Evolutionary conservation across 1,140 invertebrate genomes (phyloP).

Genomic region (Triops cancriformis): DNA sequence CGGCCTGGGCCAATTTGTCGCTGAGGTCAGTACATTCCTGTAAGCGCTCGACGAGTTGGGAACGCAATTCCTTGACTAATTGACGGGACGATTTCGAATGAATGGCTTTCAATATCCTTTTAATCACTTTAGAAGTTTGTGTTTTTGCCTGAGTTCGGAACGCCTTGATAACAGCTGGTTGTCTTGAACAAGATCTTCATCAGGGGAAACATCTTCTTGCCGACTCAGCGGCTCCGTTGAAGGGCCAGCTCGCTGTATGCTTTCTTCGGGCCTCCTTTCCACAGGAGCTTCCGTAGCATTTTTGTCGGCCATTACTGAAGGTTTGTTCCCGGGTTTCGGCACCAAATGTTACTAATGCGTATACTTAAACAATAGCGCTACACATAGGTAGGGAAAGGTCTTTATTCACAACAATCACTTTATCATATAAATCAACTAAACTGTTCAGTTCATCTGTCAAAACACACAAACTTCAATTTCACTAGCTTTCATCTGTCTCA

Average conservation of each 20-base stretch:
- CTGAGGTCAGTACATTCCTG: not conserved
- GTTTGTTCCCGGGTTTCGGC: not conserved
- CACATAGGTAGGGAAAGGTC: no score
- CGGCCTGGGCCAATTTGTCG: not conserved
- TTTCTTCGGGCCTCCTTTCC: not conserved
- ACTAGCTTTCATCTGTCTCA: no score
- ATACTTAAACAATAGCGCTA: no score
- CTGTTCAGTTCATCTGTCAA: no score
- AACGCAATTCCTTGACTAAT: not conserved
- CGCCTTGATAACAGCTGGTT: not conserved
- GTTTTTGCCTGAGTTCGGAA: not conserved
- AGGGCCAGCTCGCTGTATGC: no score
- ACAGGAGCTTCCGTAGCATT: not conserved
- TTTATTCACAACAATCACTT: no score
- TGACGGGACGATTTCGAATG: not conserved
- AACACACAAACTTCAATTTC: no score
- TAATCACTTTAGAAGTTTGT: not conserved
- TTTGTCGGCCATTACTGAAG: not conserved
- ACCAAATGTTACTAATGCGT: not conserved
- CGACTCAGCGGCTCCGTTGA: not conserved
- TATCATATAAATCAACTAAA: no score
- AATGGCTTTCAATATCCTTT: not conserved
- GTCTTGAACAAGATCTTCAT: not conserved
- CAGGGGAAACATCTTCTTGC: not conserved
- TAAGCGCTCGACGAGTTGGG: not conserved